Base-by-base conservation (phyloP, 2,797 vertebrate species). In the Pipistrellus nathusii region DNA sequence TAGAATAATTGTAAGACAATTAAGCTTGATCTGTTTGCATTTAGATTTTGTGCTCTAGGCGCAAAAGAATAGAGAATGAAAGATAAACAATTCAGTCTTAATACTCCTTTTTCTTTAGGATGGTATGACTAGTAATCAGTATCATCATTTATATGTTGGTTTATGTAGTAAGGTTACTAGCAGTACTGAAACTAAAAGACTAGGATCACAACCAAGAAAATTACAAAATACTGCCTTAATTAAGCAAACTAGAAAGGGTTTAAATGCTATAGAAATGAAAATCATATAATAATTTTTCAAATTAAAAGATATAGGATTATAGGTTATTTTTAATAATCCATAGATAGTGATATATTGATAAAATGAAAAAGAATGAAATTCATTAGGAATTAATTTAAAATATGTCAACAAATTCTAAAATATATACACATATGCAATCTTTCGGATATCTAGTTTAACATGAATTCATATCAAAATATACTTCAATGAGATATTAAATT, bases 1-100 rank as follows among this genome's bases (percentile, higher is more conserved):
- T 78, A 62, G n/a, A 95, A 85, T 86, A 93, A 84, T 84, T 94
- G 2, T 95, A 69, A 71, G 71, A 83, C 32, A 86, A 62, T 90
- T 66, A 92, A 85, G 41, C 30, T 86, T 89, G 14, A 90, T 80
- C 77, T 87, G 21, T 92, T 94, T 90, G 35, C n/a, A 72, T 89
- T 94, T 87, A 81, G 32, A 41, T 73, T 87, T 87, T 92, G 15
- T 95, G 9, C 23, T 68, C 8, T n/a, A 91, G 41, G 59, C 76
- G 11, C 23, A 78, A 68, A 95, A 66, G n/a, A 87, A 92, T 72
- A 48, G 41, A 92, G n/a, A 72, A 62, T 90, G 64, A 57, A 95
- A 91, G 44, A 41, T 80, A 91, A 12, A 59, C 23, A 44, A 21
- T 78, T 92, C 17, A 69, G 17, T 69, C 77, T 15, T 18, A 89